phyloP scores from a whole-genome alignment of 2,113 vertebrate species.

The Eudyptes chrysolophus region DNA sequence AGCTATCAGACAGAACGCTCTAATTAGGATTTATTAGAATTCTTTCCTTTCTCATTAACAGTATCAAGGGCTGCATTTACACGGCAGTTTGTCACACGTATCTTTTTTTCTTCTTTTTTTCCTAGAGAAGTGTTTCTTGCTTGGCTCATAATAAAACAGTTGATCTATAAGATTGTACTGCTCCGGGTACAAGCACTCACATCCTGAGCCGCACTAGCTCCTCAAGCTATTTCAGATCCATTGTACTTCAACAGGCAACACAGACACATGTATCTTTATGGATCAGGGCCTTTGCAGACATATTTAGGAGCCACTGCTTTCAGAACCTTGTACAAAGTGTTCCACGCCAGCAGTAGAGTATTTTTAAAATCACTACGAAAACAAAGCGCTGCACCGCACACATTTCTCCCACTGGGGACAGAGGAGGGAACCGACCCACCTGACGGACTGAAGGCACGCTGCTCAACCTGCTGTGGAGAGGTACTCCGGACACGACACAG shows the following conservation, averaged over 20 bases:
- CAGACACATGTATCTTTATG: accelerated
- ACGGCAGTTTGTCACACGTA: accelerated
- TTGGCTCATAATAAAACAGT: neutral
- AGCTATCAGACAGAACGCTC: neutral
- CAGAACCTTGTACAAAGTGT: neutral
- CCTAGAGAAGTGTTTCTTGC: neutral
- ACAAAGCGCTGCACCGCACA: neutral
- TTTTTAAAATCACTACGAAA: neutral
- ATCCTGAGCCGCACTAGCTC: neutral
- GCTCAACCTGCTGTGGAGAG: neutral
- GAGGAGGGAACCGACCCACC: neutral
- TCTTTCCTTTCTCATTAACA: neutral
- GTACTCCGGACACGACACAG: neutral
- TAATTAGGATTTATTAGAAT: neutral
- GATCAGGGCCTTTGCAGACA: neutral
- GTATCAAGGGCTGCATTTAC: neutral
- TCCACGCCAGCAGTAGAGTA: no score
- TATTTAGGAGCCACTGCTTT: neutral
- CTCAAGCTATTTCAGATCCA: neutral
- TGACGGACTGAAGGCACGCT: neutral
- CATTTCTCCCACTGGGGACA: neutral
- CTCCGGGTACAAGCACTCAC: neutral
- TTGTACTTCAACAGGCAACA: neutral
- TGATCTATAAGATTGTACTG: neutral
- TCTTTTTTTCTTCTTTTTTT: no score